Percentiles rank a stretch among this genome's conserved stretches.
phyloP scores from a whole-genome alignment of 2,888 invertebrate genomes.

The Tenthredo amoena region DNA sequence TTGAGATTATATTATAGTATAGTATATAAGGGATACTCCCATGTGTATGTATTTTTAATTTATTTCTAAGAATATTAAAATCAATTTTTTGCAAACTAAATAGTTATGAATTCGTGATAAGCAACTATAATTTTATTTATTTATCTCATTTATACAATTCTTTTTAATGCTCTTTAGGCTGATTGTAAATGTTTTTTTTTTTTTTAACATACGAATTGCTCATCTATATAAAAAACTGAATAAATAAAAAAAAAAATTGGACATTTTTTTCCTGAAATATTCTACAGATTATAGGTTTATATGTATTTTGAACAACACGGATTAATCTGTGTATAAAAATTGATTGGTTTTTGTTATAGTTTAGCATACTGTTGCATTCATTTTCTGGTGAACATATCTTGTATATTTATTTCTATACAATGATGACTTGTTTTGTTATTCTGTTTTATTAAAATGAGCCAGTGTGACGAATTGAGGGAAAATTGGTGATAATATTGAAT shows the following conservation, averaged over 20 bases:
- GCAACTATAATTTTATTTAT: conserved; percentile 7
- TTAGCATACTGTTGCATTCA: not conserved
- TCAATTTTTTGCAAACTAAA: not conserved
- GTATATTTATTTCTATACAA: not conserved
- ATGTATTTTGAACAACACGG: not conserved
- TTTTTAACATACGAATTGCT: not conserved
- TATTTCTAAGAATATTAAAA: conserved; percentile 46
- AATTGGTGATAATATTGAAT: conserved; percentile 34
- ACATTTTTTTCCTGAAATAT: not conserved
- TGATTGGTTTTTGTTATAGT: not conserved
- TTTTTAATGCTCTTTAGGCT: not conserved
- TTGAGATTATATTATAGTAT: conserved; percentile 38
- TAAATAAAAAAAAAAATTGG: not conserved
- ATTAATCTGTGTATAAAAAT: not conserved
- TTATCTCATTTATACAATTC: not conserved
- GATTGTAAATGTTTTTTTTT: not conserved
- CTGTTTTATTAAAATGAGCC: not conserved
- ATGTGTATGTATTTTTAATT: conserved; percentile 44
- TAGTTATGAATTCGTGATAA: conserved; percentile 17
- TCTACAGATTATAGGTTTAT: not conserved
- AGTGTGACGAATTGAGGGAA: conserved; percentile 30
- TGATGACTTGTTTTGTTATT: not conserved
- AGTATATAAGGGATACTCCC: conserved; percentile 6
- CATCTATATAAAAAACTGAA: not conserved
- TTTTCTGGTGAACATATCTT: not conserved